phyloP scores from a whole-genome alignment of 1,140 invertebrate genomes.

The Papilio polyxenes region DNA sequence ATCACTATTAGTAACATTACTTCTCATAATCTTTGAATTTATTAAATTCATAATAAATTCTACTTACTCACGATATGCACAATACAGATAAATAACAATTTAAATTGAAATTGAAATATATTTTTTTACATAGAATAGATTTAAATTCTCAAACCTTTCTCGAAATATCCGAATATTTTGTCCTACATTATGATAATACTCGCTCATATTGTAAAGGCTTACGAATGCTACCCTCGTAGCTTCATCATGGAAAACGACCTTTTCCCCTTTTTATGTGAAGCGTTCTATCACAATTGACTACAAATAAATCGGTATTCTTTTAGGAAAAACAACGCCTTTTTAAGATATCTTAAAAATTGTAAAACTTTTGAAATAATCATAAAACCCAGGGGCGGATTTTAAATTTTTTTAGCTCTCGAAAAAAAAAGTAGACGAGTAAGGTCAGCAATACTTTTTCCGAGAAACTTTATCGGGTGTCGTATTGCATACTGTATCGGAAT shows the following conservation, averaged over 20 bases:
- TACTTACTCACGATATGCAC: too few species aligned
- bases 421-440: neutral
- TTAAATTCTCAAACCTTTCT: neutral
- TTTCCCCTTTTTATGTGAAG: conserved; percentile 22
- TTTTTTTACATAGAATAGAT: neutral
- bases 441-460: conserved; percentile 33
- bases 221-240: conserved; percentile 41
- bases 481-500: conserved; percentile 54
- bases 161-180: conserved; percentile 9
- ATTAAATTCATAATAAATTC: too few species aligned
- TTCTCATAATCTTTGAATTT: too few species aligned
- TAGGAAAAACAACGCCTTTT: neutral
- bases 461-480: conserved; percentile 37
- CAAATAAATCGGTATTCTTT: neutral
- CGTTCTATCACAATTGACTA: conserved; percentile 22
- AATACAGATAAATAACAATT: neutral
- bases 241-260: conserved; percentile 30
- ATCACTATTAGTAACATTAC: too few species aligned
- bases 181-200: conserved; percentile 19
- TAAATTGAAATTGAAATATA: neutral
- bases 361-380: neutral
- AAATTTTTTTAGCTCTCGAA: neutral
- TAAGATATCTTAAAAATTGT: neutral
- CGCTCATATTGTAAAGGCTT: conserved; percentile 5
- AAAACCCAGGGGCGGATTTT: neutral